phyloP scores from a whole-genome alignment of 2,113 vertebrate species.

The Scopus umbretta region DNA sequence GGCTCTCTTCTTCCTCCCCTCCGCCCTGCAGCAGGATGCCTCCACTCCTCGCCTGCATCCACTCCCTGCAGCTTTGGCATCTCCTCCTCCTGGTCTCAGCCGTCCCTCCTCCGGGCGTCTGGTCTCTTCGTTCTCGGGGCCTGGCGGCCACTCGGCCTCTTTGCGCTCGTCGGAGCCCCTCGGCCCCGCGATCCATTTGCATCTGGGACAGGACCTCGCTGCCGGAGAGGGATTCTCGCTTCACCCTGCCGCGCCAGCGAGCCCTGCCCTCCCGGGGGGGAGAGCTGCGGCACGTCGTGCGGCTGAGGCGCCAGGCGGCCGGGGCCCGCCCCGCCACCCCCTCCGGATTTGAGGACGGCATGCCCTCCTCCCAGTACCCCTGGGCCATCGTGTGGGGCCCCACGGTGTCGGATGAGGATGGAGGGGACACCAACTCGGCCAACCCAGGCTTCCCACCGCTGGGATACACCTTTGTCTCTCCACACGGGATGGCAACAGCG shows the following conservation, averaged over 20 bases:
- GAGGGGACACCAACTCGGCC: conserved; percentile 74
- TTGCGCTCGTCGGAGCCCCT: conserved; percentile 71
- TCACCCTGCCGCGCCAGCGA: background rate
- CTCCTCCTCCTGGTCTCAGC: conserved; percentile 64
- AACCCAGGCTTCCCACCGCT: conserved; percentile 74
- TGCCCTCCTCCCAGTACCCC: conserved; percentile 80
- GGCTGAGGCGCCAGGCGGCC: conserved; percentile 64
- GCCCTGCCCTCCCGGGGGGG: background rate
- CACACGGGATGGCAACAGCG: conserved; percentile 70
- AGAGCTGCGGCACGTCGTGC: conserved; percentile 25
- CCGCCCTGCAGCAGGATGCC: conserved; percentile 41
- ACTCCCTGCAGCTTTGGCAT: conserved; percentile 70
- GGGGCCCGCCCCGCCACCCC: conserved; percentile 71
- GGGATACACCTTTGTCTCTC: conserved; percentile 76
- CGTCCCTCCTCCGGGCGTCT: conserved; percentile 51
- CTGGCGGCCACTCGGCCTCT: conserved; percentile 64
- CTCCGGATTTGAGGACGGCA: conserved; percentile 75
- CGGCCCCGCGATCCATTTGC: conserved; percentile 61
- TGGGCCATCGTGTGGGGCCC: conserved; percentile 84
- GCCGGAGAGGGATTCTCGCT: conserved; percentile 59
- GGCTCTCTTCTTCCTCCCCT: background rate
- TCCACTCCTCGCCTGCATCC: conserved; percentile 57
- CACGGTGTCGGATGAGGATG: conserved; percentile 77
- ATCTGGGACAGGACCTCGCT: conserved; percentile 72
- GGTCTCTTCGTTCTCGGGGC: conserved; percentile 62